phyloP scores from a whole-genome alignment of 2,113 vertebrate species.

The Strigops habroptila region DNA sequence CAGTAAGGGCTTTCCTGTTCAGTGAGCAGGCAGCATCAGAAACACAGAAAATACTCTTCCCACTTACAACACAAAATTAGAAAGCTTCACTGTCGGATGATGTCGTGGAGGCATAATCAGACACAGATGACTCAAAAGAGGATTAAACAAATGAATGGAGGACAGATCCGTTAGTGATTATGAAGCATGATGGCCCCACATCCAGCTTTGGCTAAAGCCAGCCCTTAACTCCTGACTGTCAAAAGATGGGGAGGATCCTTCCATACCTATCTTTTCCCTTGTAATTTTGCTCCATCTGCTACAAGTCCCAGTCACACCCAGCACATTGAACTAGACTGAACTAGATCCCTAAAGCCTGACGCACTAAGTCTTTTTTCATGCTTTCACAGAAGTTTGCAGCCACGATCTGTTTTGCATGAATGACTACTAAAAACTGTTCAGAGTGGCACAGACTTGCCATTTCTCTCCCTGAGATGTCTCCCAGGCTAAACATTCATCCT shows the following conservation, averaged over 20 bases:
- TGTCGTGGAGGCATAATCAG: neutral
- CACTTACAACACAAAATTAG: neutral
- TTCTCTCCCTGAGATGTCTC: neutral
- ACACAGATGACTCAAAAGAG: neutral
- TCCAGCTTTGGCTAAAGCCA: conserved; percentile 17
- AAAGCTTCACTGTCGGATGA: neutral
- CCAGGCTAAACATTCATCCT: neutral
- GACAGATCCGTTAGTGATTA: neutral
- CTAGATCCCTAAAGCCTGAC: neutral
- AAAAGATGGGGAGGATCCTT: neutral
- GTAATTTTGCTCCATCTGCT: neutral
- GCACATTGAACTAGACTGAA: neutral
- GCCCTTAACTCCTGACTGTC: neutral
- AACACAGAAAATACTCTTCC: neutral
- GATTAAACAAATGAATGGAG: conserved; percentile 12
- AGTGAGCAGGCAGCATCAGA: neutral
- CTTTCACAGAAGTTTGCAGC: neutral
- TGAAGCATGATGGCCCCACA: neutral
- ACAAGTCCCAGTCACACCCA: neutral
- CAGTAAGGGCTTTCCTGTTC: neutral
- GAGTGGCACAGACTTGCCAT: neutral
- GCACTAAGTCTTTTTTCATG: neutral
- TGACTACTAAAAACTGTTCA: neutral
- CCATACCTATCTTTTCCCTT: neutral
- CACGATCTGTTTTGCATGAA: accelerated